These are phyloP conservation scores for Sebastes schlegelii DNA, from an alignment of 2,113 vertebrate genomes.

Conservation along the genomic window DNA sequence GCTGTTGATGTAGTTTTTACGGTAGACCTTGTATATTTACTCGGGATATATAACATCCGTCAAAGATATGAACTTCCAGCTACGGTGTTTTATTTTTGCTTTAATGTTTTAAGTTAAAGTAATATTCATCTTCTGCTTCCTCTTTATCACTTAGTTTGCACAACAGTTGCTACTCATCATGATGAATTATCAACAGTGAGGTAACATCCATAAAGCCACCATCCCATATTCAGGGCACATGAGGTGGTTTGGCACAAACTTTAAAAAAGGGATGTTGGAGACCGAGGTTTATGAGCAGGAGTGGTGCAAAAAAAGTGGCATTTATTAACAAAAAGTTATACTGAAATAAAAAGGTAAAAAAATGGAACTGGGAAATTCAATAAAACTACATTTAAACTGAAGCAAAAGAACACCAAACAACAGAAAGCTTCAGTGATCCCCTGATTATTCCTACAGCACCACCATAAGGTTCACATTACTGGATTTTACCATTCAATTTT, in stretches of 20 bases:
- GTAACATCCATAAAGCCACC: neutral
- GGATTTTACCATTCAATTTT: neutral
- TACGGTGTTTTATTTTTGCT: slow-evolving; percentile 14
- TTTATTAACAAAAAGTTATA: neutral
- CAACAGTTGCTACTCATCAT: slow-evolving; percentile 40
- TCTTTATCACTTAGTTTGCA: slow-evolving; percentile 40
- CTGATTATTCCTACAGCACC: neutral
- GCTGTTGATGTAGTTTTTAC: slow-evolving; percentile 31
- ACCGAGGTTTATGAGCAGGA: neutral
- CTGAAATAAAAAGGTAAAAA: too few species aligned
- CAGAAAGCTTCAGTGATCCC: neutral
- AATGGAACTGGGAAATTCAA: neutral
- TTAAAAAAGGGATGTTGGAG: neutral
- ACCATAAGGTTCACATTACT: neutral
- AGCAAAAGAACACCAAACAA: neutral
- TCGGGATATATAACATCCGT: slow-evolving; percentile 27
- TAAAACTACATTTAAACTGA: neutral
- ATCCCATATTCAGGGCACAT: neutral
- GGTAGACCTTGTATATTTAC: slow-evolving; percentile 43
- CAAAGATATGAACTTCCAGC: slow-evolving; percentile 33
- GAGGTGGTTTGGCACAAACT: neutral
- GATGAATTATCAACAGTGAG: slow-evolving; percentile 21
- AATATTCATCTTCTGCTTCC: slow-evolving; percentile 41
- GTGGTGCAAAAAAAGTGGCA: neutral
- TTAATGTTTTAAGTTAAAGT: slow-evolving; percentile 23